Conservation (phyloP, 2,888 invertebrate genomes). For the Chloroclysta siterata region DNA sequence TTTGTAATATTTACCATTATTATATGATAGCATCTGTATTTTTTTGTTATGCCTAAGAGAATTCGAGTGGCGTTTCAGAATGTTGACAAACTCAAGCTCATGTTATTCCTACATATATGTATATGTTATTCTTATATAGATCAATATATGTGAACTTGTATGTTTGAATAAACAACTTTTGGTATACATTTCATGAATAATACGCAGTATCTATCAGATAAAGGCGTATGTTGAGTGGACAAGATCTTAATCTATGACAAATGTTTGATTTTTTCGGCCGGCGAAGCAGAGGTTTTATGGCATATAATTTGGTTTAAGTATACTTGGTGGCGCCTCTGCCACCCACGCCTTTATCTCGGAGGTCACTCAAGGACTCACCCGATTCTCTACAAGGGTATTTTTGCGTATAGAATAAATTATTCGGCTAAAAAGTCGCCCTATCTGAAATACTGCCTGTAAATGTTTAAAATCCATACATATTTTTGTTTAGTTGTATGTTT, state of each 20-base stretch:
- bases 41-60: too few relatives aligned
- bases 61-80: too few relatives aligned
- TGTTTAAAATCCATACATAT: not conserved
- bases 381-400: conserved; percentile 42
- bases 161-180: conserved; percentile 10
- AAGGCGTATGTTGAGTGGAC: conserved; percentile 40
- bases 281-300: conserved; percentile 55
- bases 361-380: conserved; percentile 64
- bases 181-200: conserved; percentile 16
- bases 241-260: conserved; percentile 49
- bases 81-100: too few relatives aligned
- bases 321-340: conserved; percentile 54
- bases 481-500: not conserved
- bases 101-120: too few relatives aligned
- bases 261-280: conserved; percentile 53
- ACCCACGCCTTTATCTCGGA: conserved; percentile 57
- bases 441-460: not conserved
- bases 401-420: conserved; percentile 34
- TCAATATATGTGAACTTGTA: not conserved
- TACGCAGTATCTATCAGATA: conserved; percentile 17
- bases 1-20: too few relatives aligned
- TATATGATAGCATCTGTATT: too few relatives aligned
- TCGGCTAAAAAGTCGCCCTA: conserved; percentile 4
- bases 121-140: too few relatives aligned
- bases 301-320: conserved; percentile 58